Conservation (phyloP, 2,888 invertebrate genomes). For the Morinoia aosen region DNA sequence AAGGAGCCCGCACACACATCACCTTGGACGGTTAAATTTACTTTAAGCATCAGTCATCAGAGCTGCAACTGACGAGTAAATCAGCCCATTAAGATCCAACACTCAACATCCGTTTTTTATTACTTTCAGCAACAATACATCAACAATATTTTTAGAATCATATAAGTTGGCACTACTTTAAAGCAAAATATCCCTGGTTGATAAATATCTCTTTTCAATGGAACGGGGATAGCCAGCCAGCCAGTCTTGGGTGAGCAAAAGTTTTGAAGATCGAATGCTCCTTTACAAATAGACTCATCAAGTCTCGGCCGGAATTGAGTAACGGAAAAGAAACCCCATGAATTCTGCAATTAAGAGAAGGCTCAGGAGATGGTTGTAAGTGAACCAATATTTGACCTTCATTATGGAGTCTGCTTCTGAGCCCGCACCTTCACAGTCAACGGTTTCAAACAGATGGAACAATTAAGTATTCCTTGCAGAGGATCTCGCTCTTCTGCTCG, state of each 20-base stretch:
- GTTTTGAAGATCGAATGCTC: conserved; percentile 4
- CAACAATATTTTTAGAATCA: too few species aligned
- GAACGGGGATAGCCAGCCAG: not conserved
- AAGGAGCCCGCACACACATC: too few species aligned
- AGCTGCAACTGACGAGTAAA: too few species aligned
- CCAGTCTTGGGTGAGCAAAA: not conserved
- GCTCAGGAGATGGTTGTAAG: not conserved
- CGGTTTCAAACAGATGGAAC: not conserved
- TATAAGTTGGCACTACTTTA: too few species aligned
- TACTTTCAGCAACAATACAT: too few species aligned
- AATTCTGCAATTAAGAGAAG: conserved; percentile 10
- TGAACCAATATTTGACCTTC: conserved; percentile 24
- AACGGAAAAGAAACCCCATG: not conserved
- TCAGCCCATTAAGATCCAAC: too few species aligned
- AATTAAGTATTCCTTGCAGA: not conserved
- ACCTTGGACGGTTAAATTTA: too few species aligned
- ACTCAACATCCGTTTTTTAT: too few species aligned
- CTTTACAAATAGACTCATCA: not conserved
- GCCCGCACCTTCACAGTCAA: conserved; percentile 32
- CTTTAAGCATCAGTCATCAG: too few species aligned
- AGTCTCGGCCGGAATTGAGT: not conserved
- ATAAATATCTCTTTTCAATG: not conserved
- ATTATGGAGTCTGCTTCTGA: not conserved
- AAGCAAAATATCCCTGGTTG: not conserved
- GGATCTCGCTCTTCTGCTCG: not conserved